A percentile compares a stretch with the other conserved stretches of the same genome.
Evolutionary conservation across 1,140 invertebrate species (phyloP).

Genomic region (Diabrotica undecimpunctata): DNA sequence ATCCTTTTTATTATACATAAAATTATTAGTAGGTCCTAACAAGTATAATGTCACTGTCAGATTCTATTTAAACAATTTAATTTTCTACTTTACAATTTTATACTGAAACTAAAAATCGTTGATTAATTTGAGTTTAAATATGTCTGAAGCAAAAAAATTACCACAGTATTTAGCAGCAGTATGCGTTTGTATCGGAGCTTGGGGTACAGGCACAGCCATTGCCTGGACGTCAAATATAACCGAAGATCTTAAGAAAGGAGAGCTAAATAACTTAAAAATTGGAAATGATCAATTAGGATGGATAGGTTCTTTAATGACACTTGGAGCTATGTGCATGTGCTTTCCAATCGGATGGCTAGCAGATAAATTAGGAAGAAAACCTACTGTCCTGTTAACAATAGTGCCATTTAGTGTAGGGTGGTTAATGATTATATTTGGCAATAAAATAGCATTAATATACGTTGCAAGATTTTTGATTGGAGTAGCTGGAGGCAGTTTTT

Average conservation of each 20-base stretch:
- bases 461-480: conserved; percentile 67
- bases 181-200: conserved; percentile 56
- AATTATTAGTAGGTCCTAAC: neutral
- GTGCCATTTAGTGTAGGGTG: conserved; percentile 68
- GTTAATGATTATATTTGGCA: conserved; percentile 60
- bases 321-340: conserved; percentile 61
- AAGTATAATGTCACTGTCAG: neutral
- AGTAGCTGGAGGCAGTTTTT: conserved; percentile 59
- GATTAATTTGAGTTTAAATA: neutral
- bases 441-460: conserved; percentile 58
- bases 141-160: conserved; percentile 48
- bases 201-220: conserved; percentile 59
- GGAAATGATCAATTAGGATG: conserved; percentile 32
- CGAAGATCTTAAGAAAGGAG: conserved; percentile 46
- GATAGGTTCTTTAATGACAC: conserved; percentile 54
- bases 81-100: neutral
- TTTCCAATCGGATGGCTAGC: conserved; percentile 58
- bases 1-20: neutral
- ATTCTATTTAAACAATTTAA: neutral
- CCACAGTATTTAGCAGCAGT: conserved; percentile 68
- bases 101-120: neutral
- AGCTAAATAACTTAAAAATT: conserved; percentile 37
- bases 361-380: conserved; percentile 67
- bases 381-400: conserved; percentile 59
- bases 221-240: conserved; percentile 61